Evolutionary conservation across 2,113 vertebrate genomes (phyloP).

Genomic region (Cyprinodon variegatus): DNA sequence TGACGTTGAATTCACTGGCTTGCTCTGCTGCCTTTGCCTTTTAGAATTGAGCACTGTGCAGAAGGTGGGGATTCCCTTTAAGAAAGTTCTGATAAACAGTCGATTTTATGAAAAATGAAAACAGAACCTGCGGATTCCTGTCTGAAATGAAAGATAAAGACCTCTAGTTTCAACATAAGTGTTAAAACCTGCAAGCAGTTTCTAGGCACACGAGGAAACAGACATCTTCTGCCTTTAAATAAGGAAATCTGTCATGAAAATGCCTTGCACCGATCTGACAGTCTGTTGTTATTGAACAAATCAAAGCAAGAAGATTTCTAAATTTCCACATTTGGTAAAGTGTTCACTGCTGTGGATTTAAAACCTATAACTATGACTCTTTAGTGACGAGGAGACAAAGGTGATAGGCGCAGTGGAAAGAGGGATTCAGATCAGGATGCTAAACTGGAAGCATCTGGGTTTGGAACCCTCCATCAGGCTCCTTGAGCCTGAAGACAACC

Average conservation of each 20-base stretch:
- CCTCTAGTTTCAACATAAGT: not conserved
- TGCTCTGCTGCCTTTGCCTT: conserved; percentile 2
- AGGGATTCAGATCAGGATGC: conserved; percentile 46
- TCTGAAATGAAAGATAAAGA: not conserved
- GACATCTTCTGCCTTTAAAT: conserved; percentile 3
- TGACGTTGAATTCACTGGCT: not conserved
- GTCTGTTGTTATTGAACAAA: conserved; percentile 2
- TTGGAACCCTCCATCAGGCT: conserved; percentile 36
- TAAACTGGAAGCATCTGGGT: conserved; percentile 45
- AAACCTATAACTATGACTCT: not conserved
- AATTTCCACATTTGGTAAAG: not conserved
- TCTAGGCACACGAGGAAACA: not conserved
- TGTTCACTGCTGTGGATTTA: conserved; percentile 10
- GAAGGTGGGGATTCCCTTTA: not conserved
- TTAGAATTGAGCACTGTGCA: not conserved
- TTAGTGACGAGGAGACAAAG: conserved; percentile 40
- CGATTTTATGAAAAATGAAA: not conserved
- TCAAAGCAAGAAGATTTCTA: not conserved
- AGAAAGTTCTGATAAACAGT: not conserved
- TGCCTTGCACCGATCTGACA: not conserved
- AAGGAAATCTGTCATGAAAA: conserved; percentile 7
- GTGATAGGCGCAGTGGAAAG: conserved; percentile 50
- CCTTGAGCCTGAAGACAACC: conserved; percentile 72
- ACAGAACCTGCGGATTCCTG: not conserved
- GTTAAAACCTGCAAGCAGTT: not conserved